Percentiles rank a stretch among this genome's conserved stretches.
phyloP scores from a whole-genome alignment of 2,113 vertebrate genomes.

The Megalops atlanticus region DNA sequence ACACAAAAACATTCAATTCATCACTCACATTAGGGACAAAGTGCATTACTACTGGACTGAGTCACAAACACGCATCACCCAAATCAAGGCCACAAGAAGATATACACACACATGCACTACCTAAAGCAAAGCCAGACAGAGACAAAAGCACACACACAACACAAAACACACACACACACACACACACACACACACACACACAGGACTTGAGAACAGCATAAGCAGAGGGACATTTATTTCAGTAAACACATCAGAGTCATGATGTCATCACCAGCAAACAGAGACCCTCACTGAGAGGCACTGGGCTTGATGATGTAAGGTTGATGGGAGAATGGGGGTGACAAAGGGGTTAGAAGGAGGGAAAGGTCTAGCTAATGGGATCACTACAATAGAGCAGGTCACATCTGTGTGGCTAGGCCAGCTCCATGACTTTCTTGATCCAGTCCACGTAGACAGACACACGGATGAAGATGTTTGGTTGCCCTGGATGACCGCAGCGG shows the following conservation, averaged over 20 bases:
- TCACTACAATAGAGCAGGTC: constrained; percentile 11
- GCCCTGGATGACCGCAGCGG: constrained; percentile 82
- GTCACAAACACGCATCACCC: neutral
- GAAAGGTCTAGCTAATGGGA: neutral
- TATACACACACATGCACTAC: too few species aligned
- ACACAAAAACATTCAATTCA: neutral
- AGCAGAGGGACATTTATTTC: neutral
- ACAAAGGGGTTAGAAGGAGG: constrained; percentile 9
- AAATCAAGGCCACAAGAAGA: too few species aligned
- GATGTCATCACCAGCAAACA: neutral
- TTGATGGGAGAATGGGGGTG: neutral
- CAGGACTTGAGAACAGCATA: neutral
- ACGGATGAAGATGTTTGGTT: constrained; percentile 88
- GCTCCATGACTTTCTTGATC: constrained; percentile 93
- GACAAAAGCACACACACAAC: neutral
- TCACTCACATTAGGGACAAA: neutral
- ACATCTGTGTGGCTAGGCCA: constrained; percentile 63
- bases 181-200: neutral
- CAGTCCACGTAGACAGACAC: constrained; percentile 91
- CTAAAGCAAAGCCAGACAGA: neutral
- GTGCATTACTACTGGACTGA: neutral
- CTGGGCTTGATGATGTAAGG: neutral
- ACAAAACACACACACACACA: neutral
- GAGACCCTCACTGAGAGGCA: neutral
- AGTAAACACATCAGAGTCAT: neutral